These are phyloP conservation scores for Acanthisitta chloris DNA, from an alignment of 2,113 vertebrate species.

Conservation along the genomic window DNA sequence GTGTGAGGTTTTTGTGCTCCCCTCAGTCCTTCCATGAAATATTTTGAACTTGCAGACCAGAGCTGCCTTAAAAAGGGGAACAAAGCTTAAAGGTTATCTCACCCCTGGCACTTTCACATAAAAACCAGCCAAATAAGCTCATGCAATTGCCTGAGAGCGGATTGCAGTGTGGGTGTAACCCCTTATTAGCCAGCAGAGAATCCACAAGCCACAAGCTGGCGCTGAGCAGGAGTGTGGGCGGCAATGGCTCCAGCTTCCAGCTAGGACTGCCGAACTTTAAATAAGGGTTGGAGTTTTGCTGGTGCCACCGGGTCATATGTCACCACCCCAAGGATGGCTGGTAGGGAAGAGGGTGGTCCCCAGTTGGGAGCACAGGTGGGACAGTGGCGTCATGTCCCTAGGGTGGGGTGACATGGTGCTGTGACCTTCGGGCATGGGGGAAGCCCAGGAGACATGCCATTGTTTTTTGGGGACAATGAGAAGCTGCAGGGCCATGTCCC, in stretches of 20 bases:
- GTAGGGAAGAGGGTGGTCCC: neutral
- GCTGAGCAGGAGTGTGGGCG: neutral
- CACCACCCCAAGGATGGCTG: rapidly evolving
- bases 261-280: neutral
- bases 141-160: neutral
- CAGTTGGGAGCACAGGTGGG: rapidly evolving
- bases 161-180: neutral
- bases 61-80: neutral
- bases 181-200: neutral
- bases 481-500: neutral
- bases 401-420: neutral
- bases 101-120: rapidly evolving
- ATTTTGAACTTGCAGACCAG: neutral
- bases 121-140: neutral
- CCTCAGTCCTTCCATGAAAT: neutral
- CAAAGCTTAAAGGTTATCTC: neutral
- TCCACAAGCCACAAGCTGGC: neutral
- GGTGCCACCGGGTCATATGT: neutral
- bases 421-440: neutral
- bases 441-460: neutral
- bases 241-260: neutral
- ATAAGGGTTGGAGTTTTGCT: neutral
- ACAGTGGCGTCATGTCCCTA: rapidly evolving
- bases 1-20: neutral
- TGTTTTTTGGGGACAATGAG: neutral